phyloP scores from a whole-genome alignment of 2,797 vertebrate genomes.

The Parambassis ranga region DNA sequence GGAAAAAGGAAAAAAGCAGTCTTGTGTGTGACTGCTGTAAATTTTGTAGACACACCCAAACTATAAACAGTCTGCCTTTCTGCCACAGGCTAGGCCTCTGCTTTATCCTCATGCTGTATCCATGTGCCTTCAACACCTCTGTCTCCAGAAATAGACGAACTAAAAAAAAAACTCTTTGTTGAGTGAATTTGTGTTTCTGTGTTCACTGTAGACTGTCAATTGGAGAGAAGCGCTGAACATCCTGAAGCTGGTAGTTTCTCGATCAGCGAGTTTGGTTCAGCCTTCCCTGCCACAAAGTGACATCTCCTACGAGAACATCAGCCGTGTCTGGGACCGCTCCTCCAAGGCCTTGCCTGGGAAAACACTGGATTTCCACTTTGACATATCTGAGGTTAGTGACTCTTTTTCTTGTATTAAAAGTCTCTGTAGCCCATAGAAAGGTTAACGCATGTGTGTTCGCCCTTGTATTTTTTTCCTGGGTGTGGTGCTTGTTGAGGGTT shows the following conservation, averaged over 20 bases:
- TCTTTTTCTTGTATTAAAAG: neutral
- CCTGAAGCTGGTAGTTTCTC: constrained; percentile 91
- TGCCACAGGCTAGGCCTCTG: constrained; percentile 53
- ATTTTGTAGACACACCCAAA: constrained; percentile 78
- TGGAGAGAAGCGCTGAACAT: constrained; percentile 94
- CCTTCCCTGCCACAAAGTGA: constrained; percentile 86
- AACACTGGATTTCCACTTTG: constrained; percentile 93
- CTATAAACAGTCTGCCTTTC: constrained; percentile 77
- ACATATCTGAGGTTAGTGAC: constrained; percentile 89
- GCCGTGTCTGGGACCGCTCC: constrained; percentile 88
- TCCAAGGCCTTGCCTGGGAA: constrained; percentile 94
- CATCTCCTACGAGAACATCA: constrained; percentile 87
- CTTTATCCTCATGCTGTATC: constrained; percentile 49
- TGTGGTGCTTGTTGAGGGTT: constrained; percentile 57
- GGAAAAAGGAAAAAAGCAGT: constrained; percentile 29
- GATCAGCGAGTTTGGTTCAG: constrained; percentile 90
- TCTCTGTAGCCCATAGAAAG: neutral
- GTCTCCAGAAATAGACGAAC: constrained; percentile 54
- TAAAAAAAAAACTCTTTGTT: constrained; percentile 7
- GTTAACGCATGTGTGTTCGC: constrained; percentile 5
- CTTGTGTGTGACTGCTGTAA: constrained; percentile 62
- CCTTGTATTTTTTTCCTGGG: constrained; percentile 55
- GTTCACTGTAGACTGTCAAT: constrained; percentile 82
- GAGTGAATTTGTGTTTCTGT: constrained; percentile 20
- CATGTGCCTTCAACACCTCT: constrained; percentile 40